Conservation (phyloP, 2,113 vertebrate genomes). For the Oriolus oriolus region DNA sequence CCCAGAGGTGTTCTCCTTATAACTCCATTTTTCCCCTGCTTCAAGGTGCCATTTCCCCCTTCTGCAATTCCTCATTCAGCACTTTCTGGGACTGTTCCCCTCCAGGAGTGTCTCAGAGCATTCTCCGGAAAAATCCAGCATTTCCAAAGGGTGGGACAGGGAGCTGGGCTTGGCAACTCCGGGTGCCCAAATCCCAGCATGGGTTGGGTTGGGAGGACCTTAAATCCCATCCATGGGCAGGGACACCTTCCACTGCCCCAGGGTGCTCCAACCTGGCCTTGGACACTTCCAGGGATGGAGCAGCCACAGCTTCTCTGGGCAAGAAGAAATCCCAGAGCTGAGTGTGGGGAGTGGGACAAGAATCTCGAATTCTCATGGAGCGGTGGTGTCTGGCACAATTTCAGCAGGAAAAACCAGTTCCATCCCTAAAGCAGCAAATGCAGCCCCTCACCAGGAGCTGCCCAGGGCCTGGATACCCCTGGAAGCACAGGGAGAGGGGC, state of each 20-base stretch:
- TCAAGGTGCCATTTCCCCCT: accelerated
- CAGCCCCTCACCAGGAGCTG: not conserved
- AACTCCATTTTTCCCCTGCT: not conserved
- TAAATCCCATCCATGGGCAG: not conserved
- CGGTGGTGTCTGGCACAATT: too few relatives aligned
- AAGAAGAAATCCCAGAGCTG: not conserved
- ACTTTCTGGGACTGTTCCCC: not conserved
- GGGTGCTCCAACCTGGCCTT: not conserved
- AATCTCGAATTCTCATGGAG: not conserved
- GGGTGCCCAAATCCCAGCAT: too few relatives aligned
- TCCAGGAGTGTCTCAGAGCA: accelerated
- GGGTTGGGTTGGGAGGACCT: not conserved
- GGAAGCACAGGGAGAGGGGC: not conserved
- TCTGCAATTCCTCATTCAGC: not conserved
- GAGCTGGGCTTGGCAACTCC: not conserved
- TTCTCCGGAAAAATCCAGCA: not conserved
- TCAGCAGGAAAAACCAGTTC: not conserved
- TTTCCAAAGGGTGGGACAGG: accelerated
- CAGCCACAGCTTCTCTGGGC: not conserved
- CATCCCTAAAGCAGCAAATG: too few relatives aligned
- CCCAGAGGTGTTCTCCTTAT: accelerated
- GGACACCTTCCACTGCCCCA: not conserved
- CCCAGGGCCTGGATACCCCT: not conserved
- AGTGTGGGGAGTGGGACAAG: accelerated
- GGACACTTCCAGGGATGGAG: not conserved